Evolutionary conservation across 2,888 invertebrate species (phyloP).

Genomic region (Colostygia pectinataria): DNA sequence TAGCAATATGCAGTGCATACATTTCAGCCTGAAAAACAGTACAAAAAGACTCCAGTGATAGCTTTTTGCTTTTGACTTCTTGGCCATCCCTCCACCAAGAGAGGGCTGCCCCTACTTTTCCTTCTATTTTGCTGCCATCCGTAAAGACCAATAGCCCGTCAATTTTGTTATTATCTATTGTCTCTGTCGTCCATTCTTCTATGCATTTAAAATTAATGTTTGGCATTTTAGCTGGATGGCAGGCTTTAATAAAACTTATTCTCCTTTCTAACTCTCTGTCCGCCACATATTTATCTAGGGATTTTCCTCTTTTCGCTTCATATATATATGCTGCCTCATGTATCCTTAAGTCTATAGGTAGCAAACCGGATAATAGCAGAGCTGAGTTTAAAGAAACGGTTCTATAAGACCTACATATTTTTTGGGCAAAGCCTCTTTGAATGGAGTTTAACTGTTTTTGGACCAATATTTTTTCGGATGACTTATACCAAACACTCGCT

Average conservation of each 20-base stretch:
- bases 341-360: too few relatives aligned
- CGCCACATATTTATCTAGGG: too few relatives aligned
- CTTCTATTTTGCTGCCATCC: conserved; percentile 19
- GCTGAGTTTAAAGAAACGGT: background rate
- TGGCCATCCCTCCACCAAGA: background rate
- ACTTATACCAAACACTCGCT: background rate
- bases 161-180: background rate
- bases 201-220: background rate
- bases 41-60: too few relatives aligned
- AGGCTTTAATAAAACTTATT: background rate
- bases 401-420: too few relatives aligned
- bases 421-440: background rate
- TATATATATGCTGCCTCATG: too few relatives aligned
- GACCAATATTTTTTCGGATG: background rate
- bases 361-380: background rate
- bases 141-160: conserved; percentile 4
- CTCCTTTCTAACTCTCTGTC: too few relatives aligned
- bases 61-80: too few relatives aligned
- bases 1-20: too few relatives aligned
- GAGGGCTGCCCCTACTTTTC: conserved; percentile 14
- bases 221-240: background rate
- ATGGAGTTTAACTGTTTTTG: background rate
- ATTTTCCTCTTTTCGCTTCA: too few relatives aligned
- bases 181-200: background rate
- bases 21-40: background rate